Evolutionary conservation across 2,888 invertebrate species (phyloP), one percentile per base, ranked within the genome.

Genomic region (Dascillus cervinus): DNA sequence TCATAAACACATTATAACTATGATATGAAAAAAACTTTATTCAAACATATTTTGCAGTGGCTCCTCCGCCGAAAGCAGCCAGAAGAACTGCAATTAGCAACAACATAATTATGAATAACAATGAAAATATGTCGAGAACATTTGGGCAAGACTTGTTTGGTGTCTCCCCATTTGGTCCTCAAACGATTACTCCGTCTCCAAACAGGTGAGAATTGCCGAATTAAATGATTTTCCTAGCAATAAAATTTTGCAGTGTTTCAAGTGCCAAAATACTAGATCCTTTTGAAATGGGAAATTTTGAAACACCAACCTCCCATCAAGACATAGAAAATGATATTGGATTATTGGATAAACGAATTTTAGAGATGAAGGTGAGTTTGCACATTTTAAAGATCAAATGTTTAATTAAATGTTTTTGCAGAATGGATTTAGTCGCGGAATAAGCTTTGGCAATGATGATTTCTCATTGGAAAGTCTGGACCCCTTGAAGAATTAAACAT

Each of bases 381-480:
- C 17, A 17, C 17, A 17, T 17, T 6, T 14, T 14, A 21, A 28
- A 21, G 13, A 14, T 8, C 29, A 17, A 19, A 36, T 35, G 37
- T 41, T 32, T n/a, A n/a, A n/a, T n/a, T n/a, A n/a, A n/a, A n/a
- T 53, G 59, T 57, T 46, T 37, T 73, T 67, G 27, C 71, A 92
- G 91, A 89, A 83, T 69, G 89, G 89, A 47, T 89, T 90, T 67
- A 87, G 83, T 66, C 75, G 85, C 66, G 89, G 89, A 47, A 73
- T 89, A 56, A 76, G 83, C 43, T 85, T 90, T 67, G 88, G 87
- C 54, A 85, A 87, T 60, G 92, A 92, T 64, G 92, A 94, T 70
- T 95, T 95, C 70, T 87, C 88, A 49, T 70, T 94, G 66, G 92
- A 91, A 62, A 90, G 89, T 66, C 75, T 94, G 64, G 94, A 94